A percentile compares a stretch with the other conserved stretches of the same genome.
Evolutionary conservation across 2,888 invertebrate genomes (phyloP).

Genomic region (Hoplodrina ambigua): DNA sequence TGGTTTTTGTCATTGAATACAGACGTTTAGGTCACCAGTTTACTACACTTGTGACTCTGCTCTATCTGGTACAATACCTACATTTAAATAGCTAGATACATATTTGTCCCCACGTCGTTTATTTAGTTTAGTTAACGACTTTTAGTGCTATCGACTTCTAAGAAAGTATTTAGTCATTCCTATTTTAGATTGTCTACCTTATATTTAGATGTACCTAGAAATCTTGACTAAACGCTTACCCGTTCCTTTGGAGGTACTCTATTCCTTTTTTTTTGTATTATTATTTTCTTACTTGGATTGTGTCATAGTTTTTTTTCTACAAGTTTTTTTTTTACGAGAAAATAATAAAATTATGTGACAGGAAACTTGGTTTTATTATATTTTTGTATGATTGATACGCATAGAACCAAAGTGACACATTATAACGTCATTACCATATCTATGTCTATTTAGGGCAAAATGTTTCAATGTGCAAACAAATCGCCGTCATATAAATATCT

Average conservation of each 20-base stretch:
- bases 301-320: neutral
- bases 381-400: neutral
- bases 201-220: neutral
- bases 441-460: conserved; percentile 15
- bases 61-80: conserved; percentile 26
- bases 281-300: neutral
- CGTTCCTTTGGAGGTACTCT: neutral
- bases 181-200: conserved; percentile 14
- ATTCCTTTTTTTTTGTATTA: neutral
- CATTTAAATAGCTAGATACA: conserved; percentile 29
- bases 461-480: conserved; percentile 29
- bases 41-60: conserved; percentile 31
- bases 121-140: conserved; percentile 46
- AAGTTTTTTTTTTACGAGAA: neutral
- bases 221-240: conserved; percentile 13
- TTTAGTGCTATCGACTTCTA: conserved; percentile 42
- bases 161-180: conserved; percentile 44
- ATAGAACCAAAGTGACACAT: conserved; percentile 16
- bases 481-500: conserved; percentile 57
- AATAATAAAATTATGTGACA: neutral
- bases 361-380: neutral
- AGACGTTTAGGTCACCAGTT: conserved; percentile 39
- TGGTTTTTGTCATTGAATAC: neutral
- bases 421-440: conserved; percentile 33
- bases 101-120: conserved; percentile 48